These are phyloP conservation scores for Dynastes hyllus DNA, from an alignment of 2,888 invertebrate genomes.

Conservation along the genomic window DNA sequence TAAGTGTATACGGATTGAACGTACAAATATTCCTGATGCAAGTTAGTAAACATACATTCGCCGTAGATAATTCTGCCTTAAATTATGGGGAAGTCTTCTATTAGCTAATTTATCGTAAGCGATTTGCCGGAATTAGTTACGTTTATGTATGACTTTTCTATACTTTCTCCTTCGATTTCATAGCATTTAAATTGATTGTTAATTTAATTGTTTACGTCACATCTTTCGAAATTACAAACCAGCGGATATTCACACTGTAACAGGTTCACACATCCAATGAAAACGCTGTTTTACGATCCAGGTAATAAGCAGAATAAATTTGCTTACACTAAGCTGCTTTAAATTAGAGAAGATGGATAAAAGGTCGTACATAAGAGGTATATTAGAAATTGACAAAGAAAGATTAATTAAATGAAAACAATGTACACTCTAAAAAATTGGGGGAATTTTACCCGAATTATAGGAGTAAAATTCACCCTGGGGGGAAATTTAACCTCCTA, in stretches of 20 bases:
- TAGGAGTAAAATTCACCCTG: too few species aligned
- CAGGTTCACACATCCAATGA: not conserved
- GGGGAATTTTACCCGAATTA: too few species aligned
- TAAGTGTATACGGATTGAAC: constrained; percentile 14
- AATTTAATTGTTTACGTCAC: constrained; percentile 29
- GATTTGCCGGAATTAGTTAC: constrained; percentile 13
- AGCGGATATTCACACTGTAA: constrained; percentile 2
- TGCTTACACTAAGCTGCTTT: too few species aligned
- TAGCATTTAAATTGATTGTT: constrained; percentile 17
- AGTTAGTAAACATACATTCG: constrained; percentile 14
- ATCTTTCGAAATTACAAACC: not conserved
- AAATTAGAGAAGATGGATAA: too few species aligned
- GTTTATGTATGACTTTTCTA: not conserved
- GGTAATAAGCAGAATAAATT: too few species aligned
- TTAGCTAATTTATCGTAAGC: constrained; percentile 13
- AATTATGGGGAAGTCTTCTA: constrained; percentile 1
- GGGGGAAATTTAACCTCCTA: too few species aligned
- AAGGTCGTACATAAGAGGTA: too few species aligned
- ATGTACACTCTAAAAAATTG: too few species aligned
- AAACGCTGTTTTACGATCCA: not conserved
- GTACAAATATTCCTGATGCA: not conserved
- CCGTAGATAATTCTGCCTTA: constrained; percentile 4
- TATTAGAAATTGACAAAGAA: too few species aligned
- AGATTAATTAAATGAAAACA: too few species aligned
- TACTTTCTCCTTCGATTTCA: not conserved